A percentile compares a stretch with the other conserved stretches of the same genome.
Evolutionary conservation across 2,797 vertebrate genomes (phyloP).

Genomic region (Philypnodon macrostomus): DNA sequence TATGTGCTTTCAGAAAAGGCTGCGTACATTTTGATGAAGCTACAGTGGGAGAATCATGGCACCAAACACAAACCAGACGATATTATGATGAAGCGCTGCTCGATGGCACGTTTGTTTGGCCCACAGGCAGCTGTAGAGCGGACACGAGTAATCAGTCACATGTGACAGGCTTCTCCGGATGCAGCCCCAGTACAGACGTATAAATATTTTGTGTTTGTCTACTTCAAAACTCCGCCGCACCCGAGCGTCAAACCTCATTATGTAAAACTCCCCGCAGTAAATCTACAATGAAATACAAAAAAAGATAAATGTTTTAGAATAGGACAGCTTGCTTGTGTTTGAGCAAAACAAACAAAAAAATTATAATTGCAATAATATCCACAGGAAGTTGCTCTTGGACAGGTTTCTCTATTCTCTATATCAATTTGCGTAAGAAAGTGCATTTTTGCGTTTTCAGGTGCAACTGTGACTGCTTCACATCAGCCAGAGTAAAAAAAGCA

Average conservation of each 20-base stretch:
- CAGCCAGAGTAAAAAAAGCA: neutral
- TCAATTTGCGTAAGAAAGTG: too few relatives aligned
- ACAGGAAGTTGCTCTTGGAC: too few relatives aligned
- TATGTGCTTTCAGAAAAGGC: neutral
- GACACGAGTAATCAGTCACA: slow-evolving; percentile 41
- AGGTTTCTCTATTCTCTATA: too few relatives aligned
- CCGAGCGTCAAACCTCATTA: slow-evolving; percentile 37
- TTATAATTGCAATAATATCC: too few relatives aligned
- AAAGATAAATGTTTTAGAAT: slow-evolving; percentile 20
- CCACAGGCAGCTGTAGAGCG: slow-evolving; percentile 38
- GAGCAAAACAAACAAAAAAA: too few relatives aligned
- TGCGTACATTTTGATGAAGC: slow-evolving; percentile 23
- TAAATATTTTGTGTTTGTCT: slow-evolving; percentile 31
- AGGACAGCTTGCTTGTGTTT: slow-evolving; percentile 16
- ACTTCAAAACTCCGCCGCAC: slow-evolving; percentile 22
- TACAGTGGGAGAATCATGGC: slow-evolving; percentile 7
- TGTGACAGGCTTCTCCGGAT: slow-evolving; percentile 37
- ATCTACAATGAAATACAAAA: slow-evolving; percentile 19
- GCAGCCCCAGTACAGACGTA: slow-evolving; percentile 21
- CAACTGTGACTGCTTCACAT: too few relatives aligned
- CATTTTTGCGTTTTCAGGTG: too few relatives aligned
- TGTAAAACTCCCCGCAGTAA: slow-evolving; percentile 23
- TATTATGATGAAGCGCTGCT: slow-evolving; percentile 21
- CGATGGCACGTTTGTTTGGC: slow-evolving; percentile 32
- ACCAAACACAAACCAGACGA: slow-evolving; percentile 16